Evolutionary conservation across 2,113 vertebrate genomes (phyloP).

Genomic region (Ginglymostoma cirratum): DNA sequence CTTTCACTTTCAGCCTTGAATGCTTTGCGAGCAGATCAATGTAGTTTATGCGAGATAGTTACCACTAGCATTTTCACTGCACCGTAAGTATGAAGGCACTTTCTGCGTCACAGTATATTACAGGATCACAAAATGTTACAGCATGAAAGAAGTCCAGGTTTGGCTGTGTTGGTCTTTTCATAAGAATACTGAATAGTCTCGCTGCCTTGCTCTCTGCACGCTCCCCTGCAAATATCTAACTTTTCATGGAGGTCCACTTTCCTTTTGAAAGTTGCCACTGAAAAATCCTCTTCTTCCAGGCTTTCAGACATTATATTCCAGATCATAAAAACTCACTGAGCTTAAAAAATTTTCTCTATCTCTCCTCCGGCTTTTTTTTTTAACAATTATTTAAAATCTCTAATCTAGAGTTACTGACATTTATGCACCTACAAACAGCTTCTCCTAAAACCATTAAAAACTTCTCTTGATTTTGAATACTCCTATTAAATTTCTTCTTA

Average conservation of each 20-base stretch:
- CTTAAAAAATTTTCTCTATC: not conserved
- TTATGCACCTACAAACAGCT: not conserved
- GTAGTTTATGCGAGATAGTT: not conserved
- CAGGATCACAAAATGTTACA: not conserved
- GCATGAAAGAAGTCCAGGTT: not conserved
- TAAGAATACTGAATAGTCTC: not conserved
- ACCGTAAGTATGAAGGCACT: not conserved
- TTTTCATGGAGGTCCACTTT: not conserved
- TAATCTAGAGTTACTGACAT: not conserved
- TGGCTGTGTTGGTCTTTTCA: not conserved
- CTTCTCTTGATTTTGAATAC: not conserved
- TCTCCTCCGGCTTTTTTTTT: not conserved
- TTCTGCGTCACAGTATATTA: not conserved
- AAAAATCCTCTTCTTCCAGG: not conserved
- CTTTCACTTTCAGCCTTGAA: not conserved
- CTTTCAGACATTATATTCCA: not conserved
- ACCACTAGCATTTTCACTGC: not conserved
- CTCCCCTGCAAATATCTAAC: not conserved
- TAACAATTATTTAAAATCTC: not conserved
- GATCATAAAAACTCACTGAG: not conserved
- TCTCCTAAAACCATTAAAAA: not conserved
- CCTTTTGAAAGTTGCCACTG: not conserved
- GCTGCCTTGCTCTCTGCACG: not conserved
- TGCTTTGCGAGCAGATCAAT: not conserved
- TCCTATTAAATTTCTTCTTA: not conserved